Evolutionary conservation across 2,113 vertebrate genomes (phyloP).

Genomic region (Pteropus alecto): DNA sequence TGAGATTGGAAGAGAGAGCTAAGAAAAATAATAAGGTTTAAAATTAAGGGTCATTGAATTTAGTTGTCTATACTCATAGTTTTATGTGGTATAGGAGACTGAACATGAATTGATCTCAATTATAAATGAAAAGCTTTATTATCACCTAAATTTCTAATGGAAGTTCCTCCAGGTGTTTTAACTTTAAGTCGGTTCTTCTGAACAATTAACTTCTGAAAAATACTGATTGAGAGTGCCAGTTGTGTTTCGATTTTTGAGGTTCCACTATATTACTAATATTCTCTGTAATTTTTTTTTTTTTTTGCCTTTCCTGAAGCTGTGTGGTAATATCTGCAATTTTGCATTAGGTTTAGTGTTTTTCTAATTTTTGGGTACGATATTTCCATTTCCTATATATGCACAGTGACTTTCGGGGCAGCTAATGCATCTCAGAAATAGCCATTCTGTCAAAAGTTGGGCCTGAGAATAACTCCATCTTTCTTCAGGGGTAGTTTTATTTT

Average conservation of each 20-base stretch:
- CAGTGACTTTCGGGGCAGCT: not conserved
- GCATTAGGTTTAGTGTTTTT: not conserved
- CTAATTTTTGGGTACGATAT: not conserved
- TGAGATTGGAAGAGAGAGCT: not conserved
- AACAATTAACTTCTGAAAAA: conserved; percentile 27
- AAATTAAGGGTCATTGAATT: not conserved
- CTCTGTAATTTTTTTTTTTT: not conserved
- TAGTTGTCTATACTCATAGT: not conserved
- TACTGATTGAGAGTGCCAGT: not conserved
- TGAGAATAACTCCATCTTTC: not conserved
- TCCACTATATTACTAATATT: not conserved
- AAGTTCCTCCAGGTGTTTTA: not conserved
- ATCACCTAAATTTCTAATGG: not conserved
- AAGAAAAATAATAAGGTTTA: not conserved
- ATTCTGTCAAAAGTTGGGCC: not conserved
- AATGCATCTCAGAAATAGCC: not conserved
- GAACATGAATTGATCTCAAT: not conserved
- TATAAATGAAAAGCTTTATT: not conserved
- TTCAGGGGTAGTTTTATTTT: not conserved
- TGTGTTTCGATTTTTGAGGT: not conserved
- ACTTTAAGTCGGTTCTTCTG: not conserved
- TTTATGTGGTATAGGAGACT: not conserved
- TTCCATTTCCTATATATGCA: not conserved
- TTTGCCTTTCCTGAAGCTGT: not conserved
- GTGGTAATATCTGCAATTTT: not conserved